Evolutionary conservation across 2,888 invertebrate species (phyloP).

Genomic region (Eupsilia transversa): DNA sequence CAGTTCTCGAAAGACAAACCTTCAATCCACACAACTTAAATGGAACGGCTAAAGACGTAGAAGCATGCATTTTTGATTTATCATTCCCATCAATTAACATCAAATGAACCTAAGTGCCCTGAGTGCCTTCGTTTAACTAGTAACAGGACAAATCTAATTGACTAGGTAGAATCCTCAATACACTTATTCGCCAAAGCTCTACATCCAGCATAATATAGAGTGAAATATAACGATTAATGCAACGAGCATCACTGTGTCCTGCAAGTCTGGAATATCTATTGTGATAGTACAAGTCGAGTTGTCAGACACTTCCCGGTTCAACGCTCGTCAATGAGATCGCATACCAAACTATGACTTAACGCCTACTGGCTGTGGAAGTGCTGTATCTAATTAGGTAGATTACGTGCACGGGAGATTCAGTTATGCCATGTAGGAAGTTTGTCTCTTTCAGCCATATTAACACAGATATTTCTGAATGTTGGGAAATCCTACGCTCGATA

Average conservation of each 20-base stretch:
- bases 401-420: conserved; percentile 62
- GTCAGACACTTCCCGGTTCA: conserved; percentile 80
- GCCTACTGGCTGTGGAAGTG: conserved; percentile 67
- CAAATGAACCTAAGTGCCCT: background rate
- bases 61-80: conserved; percentile 6
- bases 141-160: background rate
- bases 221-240: conserved; percentile 54
- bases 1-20: background rate
- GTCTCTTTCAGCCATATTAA: conserved; percentile 32
- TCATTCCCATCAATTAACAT: background rate
- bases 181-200: background rate
- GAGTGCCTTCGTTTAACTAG: background rate
- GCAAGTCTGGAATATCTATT: conserved; percentile 68
- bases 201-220: conserved; percentile 15
- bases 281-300: conserved; percentile 71
- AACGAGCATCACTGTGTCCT: conserved; percentile 56
- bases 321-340: conserved; percentile 80
- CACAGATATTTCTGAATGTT: conserved; percentile 39
- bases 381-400: conserved; percentile 68
- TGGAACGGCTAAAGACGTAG: background rate
- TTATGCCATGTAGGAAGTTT: conserved; percentile 63
- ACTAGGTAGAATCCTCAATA: background rate
- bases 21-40: background rate
- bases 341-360: conserved; percentile 75
- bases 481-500: conserved; percentile 44